Conservation (phyloP, 2,888 invertebrate species). For the Nycteola revayana region DNA sequence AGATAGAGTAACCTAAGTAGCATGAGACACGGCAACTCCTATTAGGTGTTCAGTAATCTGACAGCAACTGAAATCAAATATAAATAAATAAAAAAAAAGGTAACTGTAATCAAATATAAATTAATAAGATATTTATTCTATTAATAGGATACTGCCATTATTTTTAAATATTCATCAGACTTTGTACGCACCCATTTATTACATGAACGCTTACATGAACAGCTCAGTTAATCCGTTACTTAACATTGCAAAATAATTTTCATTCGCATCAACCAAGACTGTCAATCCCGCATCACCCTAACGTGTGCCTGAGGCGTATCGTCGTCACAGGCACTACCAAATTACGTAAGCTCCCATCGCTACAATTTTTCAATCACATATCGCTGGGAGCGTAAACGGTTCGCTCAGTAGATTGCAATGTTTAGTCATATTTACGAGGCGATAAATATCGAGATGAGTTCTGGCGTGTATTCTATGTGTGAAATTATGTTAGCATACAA, state of each 20-base stretch:
- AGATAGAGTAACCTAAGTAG: no score
- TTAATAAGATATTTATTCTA: no score
- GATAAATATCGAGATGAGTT: conserved; percentile 31
- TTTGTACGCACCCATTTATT: not conserved
- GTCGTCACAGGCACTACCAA: conserved; percentile 50
- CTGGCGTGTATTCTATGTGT: not conserved
- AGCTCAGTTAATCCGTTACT: not conserved
- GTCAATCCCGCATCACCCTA: conserved; percentile 25
- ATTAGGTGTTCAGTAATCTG: no score
- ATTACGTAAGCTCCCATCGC: conserved; percentile 61
- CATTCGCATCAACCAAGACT: conserved; percentile 24
- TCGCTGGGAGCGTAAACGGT: conserved; percentile 57
- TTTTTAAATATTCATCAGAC: no score
- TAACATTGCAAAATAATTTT: conserved; percentile 23
- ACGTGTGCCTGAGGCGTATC: conserved; percentile 36
- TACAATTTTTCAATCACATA: conserved; percentile 74
- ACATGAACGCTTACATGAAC: conserved; percentile 7
- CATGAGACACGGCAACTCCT: no score
- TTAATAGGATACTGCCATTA: no score
- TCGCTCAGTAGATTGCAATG: conserved; percentile 53
- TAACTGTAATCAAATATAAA: no score
- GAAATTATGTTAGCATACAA: no score
- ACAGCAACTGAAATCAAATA: no score
- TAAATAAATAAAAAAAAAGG: no score
- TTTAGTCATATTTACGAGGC: conserved; percentile 56